Evolutionary conservation across 2,797 vertebrate species (phyloP).

Genomic region (Chloroceryle amazona): DNA sequence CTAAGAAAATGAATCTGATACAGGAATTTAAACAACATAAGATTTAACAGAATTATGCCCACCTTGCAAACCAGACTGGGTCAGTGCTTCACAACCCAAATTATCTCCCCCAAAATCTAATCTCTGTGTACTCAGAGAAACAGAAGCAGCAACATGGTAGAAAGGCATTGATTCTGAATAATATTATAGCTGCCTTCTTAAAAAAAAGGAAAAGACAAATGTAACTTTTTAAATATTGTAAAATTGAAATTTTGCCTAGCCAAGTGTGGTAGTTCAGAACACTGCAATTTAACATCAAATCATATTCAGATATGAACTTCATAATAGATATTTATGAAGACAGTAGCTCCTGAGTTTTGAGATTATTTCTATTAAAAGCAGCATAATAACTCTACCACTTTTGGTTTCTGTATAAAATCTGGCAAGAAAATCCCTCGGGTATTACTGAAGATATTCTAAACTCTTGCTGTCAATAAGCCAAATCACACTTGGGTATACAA

Average conservation of each 20-base stretch:
- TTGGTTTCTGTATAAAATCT: background rate
- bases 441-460: background rate
- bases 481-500: background rate
- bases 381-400: background rate
- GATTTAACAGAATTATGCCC: background rate
- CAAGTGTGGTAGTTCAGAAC: background rate
- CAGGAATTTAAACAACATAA: background rate
- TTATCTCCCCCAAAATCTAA: background rate
- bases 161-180: background rate
- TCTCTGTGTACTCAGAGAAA: background rate
- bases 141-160: background rate
- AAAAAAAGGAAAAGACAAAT: background rate
- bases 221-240: background rate
- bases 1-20: background rate
- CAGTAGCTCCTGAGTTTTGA: slow-evolving; percentile 3
- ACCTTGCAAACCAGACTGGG: background rate
- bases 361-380: slow-evolving; percentile 53
- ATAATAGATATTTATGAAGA: slow-evolving; percentile 46
- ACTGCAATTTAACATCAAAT: slow-evolving; percentile 32
- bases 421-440: background rate
- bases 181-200: background rate
- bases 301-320: slow-evolving; percentile 3
- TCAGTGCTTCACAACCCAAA: background rate
- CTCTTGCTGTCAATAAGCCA: background rate
- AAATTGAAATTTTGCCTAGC: background rate